phyloP scores from a whole-genome alignment of 2,888 invertebrate genomes.

The Antheraea assamensis region DNA sequence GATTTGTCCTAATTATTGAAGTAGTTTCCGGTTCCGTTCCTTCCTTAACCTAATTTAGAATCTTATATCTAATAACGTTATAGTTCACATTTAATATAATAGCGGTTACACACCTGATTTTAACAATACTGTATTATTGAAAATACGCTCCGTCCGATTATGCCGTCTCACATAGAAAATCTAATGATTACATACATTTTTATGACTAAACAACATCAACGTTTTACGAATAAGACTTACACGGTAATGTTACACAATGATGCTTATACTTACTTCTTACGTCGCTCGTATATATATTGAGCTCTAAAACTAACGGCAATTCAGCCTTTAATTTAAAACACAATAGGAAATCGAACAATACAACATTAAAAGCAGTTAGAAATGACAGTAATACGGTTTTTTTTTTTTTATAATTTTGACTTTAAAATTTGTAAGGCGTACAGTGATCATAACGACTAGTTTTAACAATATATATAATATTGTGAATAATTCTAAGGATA shows the following conservation, averaged over 20 bases:
- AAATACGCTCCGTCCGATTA: constrained; percentile 1
- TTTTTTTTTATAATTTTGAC: constrained; percentile 19
- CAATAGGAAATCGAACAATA: neutral
- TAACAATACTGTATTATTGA: neutral
- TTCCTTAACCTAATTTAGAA: constrained; percentile 3
- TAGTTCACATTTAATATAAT: neutral
- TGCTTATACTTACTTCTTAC: neutral
- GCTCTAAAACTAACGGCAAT: neutral
- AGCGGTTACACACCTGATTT: neutral
- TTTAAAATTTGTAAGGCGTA: constrained; percentile 9
- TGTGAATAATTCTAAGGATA: constrained; percentile 7
- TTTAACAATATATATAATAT: constrained; percentile 5
- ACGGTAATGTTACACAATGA: neutral
- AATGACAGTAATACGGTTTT: neutral
- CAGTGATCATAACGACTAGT: constrained; percentile 1
- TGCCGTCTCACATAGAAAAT: constrained; percentile 35
- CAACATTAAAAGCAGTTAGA: neutral
- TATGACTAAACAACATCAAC: constrained; percentile 61
- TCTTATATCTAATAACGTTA: neutral
- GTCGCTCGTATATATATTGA: constrained; percentile 21
- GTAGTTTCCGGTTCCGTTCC: constrained; percentile 19
- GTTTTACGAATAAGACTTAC: constrained; percentile 59
- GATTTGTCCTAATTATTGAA: constrained; percentile 21
- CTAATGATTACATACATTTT: constrained; percentile 58
- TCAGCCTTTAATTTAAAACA: neutral